Percentiles rank a stretch among this genome's conserved stretches.
These are phyloP conservation scores for Gymnodraco acuticeps DNA, from an alignment of 2,797 vertebrate genomes.

Conservation along the genomic window DNA sequence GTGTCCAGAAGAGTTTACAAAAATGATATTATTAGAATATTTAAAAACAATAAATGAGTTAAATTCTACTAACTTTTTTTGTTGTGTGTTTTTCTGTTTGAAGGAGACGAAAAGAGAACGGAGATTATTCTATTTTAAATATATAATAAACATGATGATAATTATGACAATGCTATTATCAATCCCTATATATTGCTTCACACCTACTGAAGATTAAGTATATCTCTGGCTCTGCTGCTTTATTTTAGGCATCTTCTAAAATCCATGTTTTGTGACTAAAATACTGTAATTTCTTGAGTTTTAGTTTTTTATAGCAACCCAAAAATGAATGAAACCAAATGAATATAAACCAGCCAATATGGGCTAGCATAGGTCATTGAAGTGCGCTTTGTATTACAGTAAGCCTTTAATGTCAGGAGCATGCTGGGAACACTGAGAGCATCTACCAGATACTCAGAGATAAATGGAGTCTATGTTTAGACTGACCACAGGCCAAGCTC, in stretches of 20 bases:
- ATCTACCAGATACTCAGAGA: neutral
- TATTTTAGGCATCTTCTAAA: neutral
- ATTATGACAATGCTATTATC: too few species aligned
- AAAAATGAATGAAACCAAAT: neutral
- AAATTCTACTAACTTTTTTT: too few species aligned
- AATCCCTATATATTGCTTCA: too few species aligned
- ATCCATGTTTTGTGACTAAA: neutral
- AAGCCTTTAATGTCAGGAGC: slow-evolving; percentile 4
- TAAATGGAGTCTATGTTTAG: slow-evolving; percentile 28
- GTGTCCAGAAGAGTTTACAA: too few species aligned
- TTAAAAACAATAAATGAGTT: too few species aligned
- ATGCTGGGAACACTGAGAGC: neutral
- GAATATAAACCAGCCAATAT: neutral
- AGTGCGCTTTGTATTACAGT: neutral
- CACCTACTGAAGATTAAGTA: too few species aligned
- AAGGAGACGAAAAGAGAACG: too few species aligned
- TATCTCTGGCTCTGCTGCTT: neutral
- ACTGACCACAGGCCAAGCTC: neutral
- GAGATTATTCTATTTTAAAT: too few species aligned
- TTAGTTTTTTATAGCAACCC: neutral
- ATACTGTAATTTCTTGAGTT: too few species aligned
- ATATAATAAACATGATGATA: too few species aligned
- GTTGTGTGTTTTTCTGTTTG: too few species aligned
- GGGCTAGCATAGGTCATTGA: neutral
- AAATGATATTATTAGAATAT: too few species aligned